Evolutionary conservation across 2,797 vertebrate genomes (phyloP).

Genomic region (Aulostomus chinensis): DNA sequence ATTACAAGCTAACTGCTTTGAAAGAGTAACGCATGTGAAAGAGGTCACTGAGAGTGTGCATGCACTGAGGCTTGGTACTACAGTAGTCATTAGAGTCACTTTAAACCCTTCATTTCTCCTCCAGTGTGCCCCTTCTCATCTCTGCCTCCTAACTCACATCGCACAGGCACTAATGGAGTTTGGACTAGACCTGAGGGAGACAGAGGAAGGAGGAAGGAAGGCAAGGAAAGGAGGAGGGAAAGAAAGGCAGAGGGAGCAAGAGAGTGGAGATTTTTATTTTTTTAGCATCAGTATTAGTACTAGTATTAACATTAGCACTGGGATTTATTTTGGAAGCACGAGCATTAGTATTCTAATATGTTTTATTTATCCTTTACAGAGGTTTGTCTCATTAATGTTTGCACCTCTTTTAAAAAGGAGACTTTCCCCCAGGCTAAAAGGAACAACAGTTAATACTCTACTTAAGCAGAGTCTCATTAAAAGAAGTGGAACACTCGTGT

Average conservation of each 20-base stretch:
- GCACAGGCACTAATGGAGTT: conserved; percentile 58
- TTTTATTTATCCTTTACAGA: conserved; percentile 44
- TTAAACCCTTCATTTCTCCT: conserved; percentile 49
- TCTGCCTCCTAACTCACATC: conserved; percentile 31
- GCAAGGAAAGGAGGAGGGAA: conserved; percentile 2
- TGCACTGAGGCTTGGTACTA: conserved; percentile 24
- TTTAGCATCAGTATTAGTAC: conserved; percentile 42
- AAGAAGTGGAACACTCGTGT: conserved; percentile 44
- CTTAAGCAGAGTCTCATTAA: conserved; percentile 53
- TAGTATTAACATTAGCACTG: conserved; percentile 25
- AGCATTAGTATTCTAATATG: conserved; percentile 41
- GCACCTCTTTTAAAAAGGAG: conserved; percentile 31
- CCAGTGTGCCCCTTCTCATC: conserved; percentile 32
- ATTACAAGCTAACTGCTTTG: not conserved
- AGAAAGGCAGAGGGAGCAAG: conserved; percentile 12
- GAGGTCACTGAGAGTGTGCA: conserved; percentile 29
- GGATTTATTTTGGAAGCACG: conserved; percentile 35
- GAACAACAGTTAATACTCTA: conserved; percentile 47
- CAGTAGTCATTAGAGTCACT: conserved; percentile 57
- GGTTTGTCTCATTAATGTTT: conserved; percentile 59
- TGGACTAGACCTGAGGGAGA: conserved; percentile 56
- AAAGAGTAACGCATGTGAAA: conserved; percentile 19
- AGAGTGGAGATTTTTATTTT: too few relatives aligned
- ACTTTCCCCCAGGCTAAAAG: conserved; percentile 25
- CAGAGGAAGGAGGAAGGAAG: not conserved